These are phyloP conservation scores for Diglossa cyanea DNA, from an alignment of 2,797 vertebrate species.

Conservation along the genomic window DNA sequence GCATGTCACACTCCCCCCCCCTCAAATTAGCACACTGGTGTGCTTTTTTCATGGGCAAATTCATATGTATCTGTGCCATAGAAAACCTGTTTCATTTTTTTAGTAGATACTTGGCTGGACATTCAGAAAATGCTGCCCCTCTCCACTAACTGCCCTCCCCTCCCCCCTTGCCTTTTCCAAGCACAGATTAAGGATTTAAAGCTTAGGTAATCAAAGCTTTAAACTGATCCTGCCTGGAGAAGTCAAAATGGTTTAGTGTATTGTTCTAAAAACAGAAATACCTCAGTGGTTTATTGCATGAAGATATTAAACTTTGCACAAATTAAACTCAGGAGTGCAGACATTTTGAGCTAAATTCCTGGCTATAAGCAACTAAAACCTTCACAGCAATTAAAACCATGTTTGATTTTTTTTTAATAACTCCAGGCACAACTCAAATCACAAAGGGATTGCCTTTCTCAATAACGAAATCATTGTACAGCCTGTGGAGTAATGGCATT, in stretches of 20 bases:
- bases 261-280: conserved; percentile 30
- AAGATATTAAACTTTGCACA: conserved; percentile 56
- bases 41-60: neutral
- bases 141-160: neutral
- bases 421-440: neutral
- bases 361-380: conserved; percentile 22
- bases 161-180: neutral
- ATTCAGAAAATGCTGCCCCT: neutral
- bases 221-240: conserved; percentile 43
- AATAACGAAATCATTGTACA: neutral
- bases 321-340: conserved; percentile 14
- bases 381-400: neutral
- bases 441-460: neutral
- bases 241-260: conserved; percentile 14
- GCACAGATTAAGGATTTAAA: conserved; percentile 42
- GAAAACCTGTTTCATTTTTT: neutral
- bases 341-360: conserved; percentile 26
- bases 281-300: neutral
- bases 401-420: neutral
- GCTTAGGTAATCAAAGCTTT: conserved; percentile 42
- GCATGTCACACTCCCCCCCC: neutral
- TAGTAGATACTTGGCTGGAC: neutral
- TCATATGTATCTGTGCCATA: neutral
- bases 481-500: neutral
- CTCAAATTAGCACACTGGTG: neutral